A percentile compares a stretch with the other conserved stretches of the same genome.
Evolutionary conservation across 2,888 invertebrate species (phyloP).

Genomic region (Antitype chi): DNA sequence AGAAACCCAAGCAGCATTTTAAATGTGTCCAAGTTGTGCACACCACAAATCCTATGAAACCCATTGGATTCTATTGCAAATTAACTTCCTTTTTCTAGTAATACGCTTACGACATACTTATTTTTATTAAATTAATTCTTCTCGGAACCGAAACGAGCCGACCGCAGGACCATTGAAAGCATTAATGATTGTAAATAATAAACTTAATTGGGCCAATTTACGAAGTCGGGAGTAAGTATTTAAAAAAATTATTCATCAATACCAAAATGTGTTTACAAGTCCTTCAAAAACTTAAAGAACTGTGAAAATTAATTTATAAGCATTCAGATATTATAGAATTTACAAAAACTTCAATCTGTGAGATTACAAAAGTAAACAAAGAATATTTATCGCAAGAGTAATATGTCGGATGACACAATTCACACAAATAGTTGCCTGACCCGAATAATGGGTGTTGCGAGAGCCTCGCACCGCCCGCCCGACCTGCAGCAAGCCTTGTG

Average conservation of each 20-base stretch:
- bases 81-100: conserved; percentile 2
- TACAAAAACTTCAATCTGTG: conserved; percentile 21
- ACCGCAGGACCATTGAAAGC: background rate
- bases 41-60: background rate
- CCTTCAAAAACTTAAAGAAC: background rate
- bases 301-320: background rate
- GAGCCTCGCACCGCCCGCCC: conserved; percentile 84
- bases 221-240: background rate
- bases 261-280: background rate
- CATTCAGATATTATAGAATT: background rate
- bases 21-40: background rate
- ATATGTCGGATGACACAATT: conserved; percentile 89
- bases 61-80: background rate
- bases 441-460: conserved; percentile 88
- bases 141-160: no score
- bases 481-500: conserved; percentile 88
- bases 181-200: background rate
- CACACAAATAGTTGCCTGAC: conserved; percentile 89
- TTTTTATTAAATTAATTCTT: background rate
- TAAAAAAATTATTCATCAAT: background rate
- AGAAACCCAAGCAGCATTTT: conserved; percentile 50
- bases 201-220: background rate
- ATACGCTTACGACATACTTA: background rate
- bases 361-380: conserved; percentile 68
- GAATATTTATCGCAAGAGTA: conserved; percentile 77